Evolutionary conservation across 1,140 invertebrate genomes (phyloP).

Genomic region (Scaptomyza graminum): DNA sequence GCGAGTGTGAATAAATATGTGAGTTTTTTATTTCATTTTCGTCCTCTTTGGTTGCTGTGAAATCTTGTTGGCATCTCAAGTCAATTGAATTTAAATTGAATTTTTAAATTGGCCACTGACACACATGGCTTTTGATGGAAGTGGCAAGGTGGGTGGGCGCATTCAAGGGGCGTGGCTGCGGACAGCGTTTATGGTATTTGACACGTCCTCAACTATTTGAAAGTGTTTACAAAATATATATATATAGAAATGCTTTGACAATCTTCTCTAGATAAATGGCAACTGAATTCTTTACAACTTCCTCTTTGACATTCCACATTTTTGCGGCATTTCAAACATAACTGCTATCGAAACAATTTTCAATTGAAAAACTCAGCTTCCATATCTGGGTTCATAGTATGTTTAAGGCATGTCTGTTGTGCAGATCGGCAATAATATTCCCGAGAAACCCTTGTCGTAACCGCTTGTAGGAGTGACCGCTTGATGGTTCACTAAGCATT

Average conservation of each 20-base stretch:
- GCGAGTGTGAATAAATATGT: slow-evolving; percentile 31
- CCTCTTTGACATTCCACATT: neutral
- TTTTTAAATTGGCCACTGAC: slow-evolving; percentile 70
- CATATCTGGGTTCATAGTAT: neutral
- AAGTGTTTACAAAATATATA: neutral
- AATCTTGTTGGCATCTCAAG: slow-evolving; percentile 51
- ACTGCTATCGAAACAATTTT: neutral
- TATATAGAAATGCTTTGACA: neutral
- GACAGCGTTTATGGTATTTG: slow-evolving; percentile 53
- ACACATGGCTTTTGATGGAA: slow-evolving; percentile 9
- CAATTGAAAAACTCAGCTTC: neutral
- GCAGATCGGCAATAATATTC: neutral
- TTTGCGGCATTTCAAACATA: neutral
- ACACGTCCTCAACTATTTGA: slow-evolving; percentile 34
- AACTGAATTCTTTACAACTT: neutral
- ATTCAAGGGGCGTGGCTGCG: slow-evolving; percentile 29
- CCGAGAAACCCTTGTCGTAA: slow-evolving; percentile 1
- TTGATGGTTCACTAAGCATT: slow-evolving; percentile 2
- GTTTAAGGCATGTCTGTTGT: neutral
- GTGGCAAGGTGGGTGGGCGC: neutral
- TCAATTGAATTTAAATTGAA: slow-evolving; percentile 81
- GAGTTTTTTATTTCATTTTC: slow-evolving; percentile 5
- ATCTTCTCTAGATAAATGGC: neutral
- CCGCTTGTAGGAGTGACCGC: slow-evolving; percentile 14
- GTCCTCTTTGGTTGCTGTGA: slow-evolving; percentile 28